Evolutionary conservation across 1,140 invertebrate species (phyloP).

Genomic region (Delia radicum): DNA sequence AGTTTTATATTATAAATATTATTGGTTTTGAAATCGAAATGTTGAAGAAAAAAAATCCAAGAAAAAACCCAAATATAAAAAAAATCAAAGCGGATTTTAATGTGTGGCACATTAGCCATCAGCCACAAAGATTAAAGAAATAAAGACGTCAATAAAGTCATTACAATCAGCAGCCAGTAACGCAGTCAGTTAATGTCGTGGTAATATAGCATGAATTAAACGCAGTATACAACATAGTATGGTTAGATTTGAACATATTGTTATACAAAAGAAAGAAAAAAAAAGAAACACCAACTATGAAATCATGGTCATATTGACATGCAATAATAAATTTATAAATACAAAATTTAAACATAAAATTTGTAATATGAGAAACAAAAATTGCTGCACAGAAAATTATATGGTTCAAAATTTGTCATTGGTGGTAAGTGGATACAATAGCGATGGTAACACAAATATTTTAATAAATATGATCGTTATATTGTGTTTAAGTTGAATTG

Average conservation of each 20-base stretch:
- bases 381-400: not conserved
- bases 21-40: not conserved
- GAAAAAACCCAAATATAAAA: not conserved
- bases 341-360: not conserved
- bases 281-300: not conserved
- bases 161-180: not conserved
- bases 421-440: not conserved
- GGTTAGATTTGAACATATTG: not conserved
- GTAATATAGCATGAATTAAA: not conserved
- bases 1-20: not conserved
- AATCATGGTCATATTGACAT: constrained; percentile 1
- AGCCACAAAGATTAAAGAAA: not conserved
- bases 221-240: not conserved
- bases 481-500: no score
- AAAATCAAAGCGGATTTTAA: not conserved
- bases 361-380: not conserved
- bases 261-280: not conserved
- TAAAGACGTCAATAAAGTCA: not conserved
- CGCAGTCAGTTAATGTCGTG: not conserved
- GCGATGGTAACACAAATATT: no score
- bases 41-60: not conserved
- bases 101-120: not conserved
- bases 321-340: not conserved
- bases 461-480: no score
- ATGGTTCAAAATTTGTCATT: not conserved